Evolutionary conservation across 2,797 vertebrate genomes (phyloP).

Genomic region (Anniella stebbinsi): DNA sequence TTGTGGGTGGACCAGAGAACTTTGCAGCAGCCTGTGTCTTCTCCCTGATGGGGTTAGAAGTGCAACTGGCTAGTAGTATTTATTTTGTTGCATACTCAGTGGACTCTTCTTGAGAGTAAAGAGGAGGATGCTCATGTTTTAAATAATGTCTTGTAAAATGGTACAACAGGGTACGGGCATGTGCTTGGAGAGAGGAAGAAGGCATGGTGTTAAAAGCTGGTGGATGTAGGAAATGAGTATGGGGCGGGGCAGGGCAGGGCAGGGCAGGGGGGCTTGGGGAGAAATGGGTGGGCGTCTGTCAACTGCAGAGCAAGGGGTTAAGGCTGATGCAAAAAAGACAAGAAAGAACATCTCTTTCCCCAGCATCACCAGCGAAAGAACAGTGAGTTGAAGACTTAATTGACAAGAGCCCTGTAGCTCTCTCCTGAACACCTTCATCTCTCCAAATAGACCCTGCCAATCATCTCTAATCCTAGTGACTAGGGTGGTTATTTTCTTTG

Average conservation of each 20-base stretch:
- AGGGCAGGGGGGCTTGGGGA: neutral
- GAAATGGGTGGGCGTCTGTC: neutral
- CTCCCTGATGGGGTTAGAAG: constrained; percentile 39
- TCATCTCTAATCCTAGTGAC: constrained; percentile 18
- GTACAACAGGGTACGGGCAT: constrained; percentile 11
- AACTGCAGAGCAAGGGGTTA: neutral
- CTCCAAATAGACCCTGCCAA: constrained; percentile 21
- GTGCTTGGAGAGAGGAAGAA: constrained; percentile 14
- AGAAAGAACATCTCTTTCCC: neutral
- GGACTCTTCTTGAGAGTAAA: neutral
- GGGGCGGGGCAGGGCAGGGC: neutral
- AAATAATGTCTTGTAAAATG: constrained; percentile 13
- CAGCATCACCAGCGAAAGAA: neutral
- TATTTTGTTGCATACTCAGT: constrained; percentile 30
- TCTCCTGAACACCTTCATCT: constrained; percentile 1
- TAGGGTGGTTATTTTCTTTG: constrained; percentile 34
- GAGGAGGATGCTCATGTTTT: neutral
- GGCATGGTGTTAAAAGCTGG: neutral
- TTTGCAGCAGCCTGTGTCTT: neutral
- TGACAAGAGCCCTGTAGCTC: no score
- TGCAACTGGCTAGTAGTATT: constrained; percentile 51
- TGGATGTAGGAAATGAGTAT: neutral
- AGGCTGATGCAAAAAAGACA: no score
- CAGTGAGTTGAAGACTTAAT: neutral
- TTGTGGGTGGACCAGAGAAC: neutral